Base-by-base conservation (phyloP, 2,888 invertebrate genomes). In the Lasiommata megera region DNA sequence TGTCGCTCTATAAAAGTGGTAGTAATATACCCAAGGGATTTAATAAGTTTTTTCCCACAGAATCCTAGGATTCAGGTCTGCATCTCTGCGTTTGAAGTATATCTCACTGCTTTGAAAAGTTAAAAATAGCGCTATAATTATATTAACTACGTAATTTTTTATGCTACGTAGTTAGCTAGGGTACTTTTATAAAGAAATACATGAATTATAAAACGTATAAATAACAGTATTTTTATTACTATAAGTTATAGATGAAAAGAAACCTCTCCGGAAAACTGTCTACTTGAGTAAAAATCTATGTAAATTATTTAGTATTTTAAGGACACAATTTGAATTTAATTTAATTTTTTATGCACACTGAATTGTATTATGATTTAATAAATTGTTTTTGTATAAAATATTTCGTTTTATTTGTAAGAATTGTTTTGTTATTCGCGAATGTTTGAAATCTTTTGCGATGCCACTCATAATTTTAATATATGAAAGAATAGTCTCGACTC, bases 281-380 rank as follows among this genome's bases (percentile, higher is more conserved):
- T 17, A 40, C 9, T n/a, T n/a, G n/a, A 16, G 9, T 40, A 40
- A 40, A 40, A 43, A 12, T 34, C 0, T 11, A 23, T 23, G 18
- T 23, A 44, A 44, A 44, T 28, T 12, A 28, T 47, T 17, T 37
- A 23, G 18, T 36, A 17, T 12, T 69, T n/a, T 74, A 64, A 60
- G 58, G 44, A 61, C 63, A 67, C 66, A 55, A 64, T 66, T 65
- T 64, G 67, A 58, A 67, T 60, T 63, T 66, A 62, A 60, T 58
- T 67, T 56, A 68, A 37, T 48, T 37, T 68, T 76, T 80, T 80
- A 77, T 71, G 76, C 62, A 82, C 84, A 84, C 82, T 78, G 73
- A 77, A 72, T 73, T 74, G 71, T 77, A 74, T 74, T 74, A 73
- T 71, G 74, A 79, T 59, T 76, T 44, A 61, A 62, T 63, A 63